A percentile compares a stretch with the other conserved stretches of the same genome.
These are phyloP conservation scores for Drosophila arawakana DNA, from an alignment of 1,140 invertebrate genomes.

Conservation along the genomic window DNA sequence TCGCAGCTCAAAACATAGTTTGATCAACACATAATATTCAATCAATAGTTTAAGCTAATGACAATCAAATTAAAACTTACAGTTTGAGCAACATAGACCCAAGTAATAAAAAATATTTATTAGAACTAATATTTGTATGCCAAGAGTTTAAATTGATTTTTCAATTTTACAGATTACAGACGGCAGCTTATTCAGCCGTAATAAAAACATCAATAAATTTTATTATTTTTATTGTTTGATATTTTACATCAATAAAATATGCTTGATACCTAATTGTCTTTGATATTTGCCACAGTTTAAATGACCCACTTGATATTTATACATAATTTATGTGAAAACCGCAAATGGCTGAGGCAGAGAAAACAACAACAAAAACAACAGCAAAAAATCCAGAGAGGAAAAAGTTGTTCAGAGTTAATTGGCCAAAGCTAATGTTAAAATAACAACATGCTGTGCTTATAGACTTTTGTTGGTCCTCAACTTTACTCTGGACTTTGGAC, in stretches of 20 bases:
- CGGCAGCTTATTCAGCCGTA: neutral
- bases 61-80: too few relatives aligned
- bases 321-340: constrained; percentile 17
- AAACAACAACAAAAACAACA: neutral
- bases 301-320: constrained; percentile 7
- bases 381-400: neutral
- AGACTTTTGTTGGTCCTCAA: constrained; percentile 11
- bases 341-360: neutral
- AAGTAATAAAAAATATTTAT: too few relatives aligned
- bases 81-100: too few relatives aligned
- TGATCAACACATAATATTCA: too few relatives aligned
- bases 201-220: neutral
- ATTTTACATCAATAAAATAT: constrained; percentile 22
- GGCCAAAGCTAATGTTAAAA: constrained; percentile 25
- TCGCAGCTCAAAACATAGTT: too few relatives aligned
- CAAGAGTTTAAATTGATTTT: too few relatives aligned
- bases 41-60: too few relatives aligned
- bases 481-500: neutral
- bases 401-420: constrained; percentile 43
- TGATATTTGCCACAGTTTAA: constrained; percentile 12
- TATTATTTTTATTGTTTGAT: constrained; percentile 8
- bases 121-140: too few relatives aligned
- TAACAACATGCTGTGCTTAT: constrained; percentile 20
- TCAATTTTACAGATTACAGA: too few relatives aligned
- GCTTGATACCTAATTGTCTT: constrained; percentile 3